Evolutionary conservation across 2,113 vertebrate genomes (phyloP).

Genomic region (Opisthocomus hoazin): DNA sequence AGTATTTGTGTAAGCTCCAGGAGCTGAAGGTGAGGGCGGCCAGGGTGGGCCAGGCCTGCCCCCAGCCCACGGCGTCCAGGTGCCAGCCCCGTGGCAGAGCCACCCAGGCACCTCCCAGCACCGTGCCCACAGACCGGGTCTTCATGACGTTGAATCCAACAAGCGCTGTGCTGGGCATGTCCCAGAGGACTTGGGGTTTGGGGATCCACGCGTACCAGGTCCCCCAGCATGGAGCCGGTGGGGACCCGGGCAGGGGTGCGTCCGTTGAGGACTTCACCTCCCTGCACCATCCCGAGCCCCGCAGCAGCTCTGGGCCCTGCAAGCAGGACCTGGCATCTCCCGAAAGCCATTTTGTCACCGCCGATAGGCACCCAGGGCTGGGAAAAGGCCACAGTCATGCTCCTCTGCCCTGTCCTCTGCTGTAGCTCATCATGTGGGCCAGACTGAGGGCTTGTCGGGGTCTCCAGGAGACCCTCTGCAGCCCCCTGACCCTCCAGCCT

Average conservation of each 20-base stretch:
- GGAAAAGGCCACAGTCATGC: fast-evolving
- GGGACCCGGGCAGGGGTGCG: not conserved
- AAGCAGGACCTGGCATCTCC: not conserved
- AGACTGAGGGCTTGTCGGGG: fast-evolving
- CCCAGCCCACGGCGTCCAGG: not conserved
- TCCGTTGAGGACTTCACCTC: not conserved
- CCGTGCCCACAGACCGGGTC: fast-evolving
- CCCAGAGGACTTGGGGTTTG: not conserved
- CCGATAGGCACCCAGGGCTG: not conserved
- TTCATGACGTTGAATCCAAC: not conserved
- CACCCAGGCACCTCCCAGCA: not conserved
- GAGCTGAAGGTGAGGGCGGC: not conserved
- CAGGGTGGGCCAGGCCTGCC: not conserved
- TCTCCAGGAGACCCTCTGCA: not conserved
- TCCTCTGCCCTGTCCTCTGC: not conserved
- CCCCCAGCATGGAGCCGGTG: fast-evolving
- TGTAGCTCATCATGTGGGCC: fast-evolving
- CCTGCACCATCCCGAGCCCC: not conserved
- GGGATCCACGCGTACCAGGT: fast-evolving
- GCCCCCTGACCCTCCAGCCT: not conserved
- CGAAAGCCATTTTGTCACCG: not conserved
- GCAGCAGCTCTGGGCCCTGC: not conserved
- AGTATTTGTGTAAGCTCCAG: not conserved
- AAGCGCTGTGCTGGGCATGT: not conserved
- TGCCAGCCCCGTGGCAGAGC: not conserved